These are phyloP conservation scores for Chionodraco myersi DNA, from an alignment of 2,113 vertebrate species.

Conservation along the genomic window DNA sequence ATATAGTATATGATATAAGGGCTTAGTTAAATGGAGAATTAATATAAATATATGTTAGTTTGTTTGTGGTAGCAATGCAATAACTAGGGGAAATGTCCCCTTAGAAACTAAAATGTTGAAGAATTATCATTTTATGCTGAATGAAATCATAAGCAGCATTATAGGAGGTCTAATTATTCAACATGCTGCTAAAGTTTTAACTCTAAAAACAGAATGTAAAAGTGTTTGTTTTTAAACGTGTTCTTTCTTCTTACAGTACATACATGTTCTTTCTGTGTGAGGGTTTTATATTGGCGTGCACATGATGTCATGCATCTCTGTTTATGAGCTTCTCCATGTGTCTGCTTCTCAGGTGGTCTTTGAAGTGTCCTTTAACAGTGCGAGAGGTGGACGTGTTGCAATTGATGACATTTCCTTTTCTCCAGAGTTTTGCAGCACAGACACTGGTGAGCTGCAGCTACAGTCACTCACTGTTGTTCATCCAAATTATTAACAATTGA, in stretches of 20 bases:
- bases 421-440: constrained; percentile 89
- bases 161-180: neutral
- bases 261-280: neutral
- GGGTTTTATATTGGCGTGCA: neutral
- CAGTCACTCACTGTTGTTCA: neutral
- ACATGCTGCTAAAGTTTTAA: neutral
- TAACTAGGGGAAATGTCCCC: no score
- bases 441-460: constrained; percentile 83
- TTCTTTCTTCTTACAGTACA: fast-evolving
- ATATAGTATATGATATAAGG: no score
- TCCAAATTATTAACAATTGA: neutral
- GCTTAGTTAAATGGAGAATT: no score
- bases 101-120: no score
- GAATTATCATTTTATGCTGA: no score
- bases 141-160: no score
- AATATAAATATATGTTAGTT: no score
- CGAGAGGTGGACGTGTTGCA: constrained; percentile 89
- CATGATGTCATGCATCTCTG: neutral
- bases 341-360: constrained; percentile 88
- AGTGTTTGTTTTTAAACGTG: no score
- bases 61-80: no score
- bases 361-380: constrained; percentile 95
- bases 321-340: neutral
- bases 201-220: no score
- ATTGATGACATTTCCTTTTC: constrained; percentile 95